Base-by-base conservation (phyloP, 2,113 vertebrate genomes). In the Ictalurus furcatus region DNA sequence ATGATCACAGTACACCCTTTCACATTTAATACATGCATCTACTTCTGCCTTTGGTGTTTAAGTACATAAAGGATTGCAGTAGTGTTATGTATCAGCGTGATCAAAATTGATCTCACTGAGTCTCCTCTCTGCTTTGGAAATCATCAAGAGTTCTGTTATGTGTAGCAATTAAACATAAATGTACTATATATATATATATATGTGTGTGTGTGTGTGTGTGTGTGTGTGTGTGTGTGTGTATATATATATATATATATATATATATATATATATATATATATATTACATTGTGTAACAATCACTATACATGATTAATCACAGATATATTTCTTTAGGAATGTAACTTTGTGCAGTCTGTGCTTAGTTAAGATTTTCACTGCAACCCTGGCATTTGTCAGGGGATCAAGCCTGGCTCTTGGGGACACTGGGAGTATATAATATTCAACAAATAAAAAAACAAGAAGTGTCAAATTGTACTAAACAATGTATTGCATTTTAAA, bases 351-450 rank as follows among this genome's bases (percentile, higher is more conserved):
- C 28, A 16, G 17, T 14, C n/a, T 79, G 23, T 59, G 52, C 54
- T 63, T 52, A 88, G 12, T 82, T 81, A 54, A 23, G 23, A n/a
- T 44, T 71, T 83, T 56, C 28, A 79, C 25, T 78, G 76, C 78
- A 69, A 56, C 44, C 23, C 56, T 87, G 85, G 85, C 17, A 30
- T 73, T 86, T 76, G 73, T 89, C 73, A 58, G 58, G 44, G 16
- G 65, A 73, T 78, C 71, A 58, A 56, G 52, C 81, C 52, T 23
- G 11, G 48, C 44, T 54, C 25, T 25, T 74, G 6, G 71, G 89
- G 19, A n/a, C 40, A 56, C 44, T 16, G 61, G 40, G 28, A 76
- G 76, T 85, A 83, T 44, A 83, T 52, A 81, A 48, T 81, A 21
- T 85, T 58, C 61, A 73, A 54, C 21, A 58, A 44, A 76, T 90